phyloP scores from a whole-genome alignment of 2,797 vertebrate genomes.

The Scolopax rusticola region DNA sequence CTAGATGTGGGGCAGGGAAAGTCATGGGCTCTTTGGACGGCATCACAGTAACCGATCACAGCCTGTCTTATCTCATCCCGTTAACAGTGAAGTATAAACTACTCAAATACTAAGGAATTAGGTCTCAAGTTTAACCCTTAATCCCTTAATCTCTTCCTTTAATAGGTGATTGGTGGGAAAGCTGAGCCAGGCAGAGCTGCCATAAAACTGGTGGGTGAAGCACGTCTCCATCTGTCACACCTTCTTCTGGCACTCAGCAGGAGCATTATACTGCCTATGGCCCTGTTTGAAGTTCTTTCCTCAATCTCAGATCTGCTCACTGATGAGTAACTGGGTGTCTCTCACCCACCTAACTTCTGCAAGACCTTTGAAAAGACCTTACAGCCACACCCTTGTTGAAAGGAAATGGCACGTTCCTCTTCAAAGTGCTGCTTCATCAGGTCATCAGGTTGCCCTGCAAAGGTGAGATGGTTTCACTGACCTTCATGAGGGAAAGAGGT shows the following conservation, averaged over 20 bases:
- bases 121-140: neutral
- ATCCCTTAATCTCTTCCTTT: neutral
- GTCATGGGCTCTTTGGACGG: neutral
- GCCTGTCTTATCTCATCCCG: neutral
- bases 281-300: neutral
- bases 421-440: neutral
- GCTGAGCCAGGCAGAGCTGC: neutral
- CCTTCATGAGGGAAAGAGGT: neutral
- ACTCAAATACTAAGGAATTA: neutral
- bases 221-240: neutral
- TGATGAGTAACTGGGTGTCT: neutral
- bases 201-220: neutral
- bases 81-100: neutral
- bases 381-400: neutral
- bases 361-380: neutral
- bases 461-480: neutral
- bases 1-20: neutral
- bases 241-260: neutral
- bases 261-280: neutral
- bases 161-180: neutral
- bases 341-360: neutral
- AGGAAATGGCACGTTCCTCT: neutral
- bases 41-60: neutral
- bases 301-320: neutral
- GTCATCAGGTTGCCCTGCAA: neutral